phyloP scores from a whole-genome alignment of 2,888 invertebrate species.

The Orthosia incerta region DNA sequence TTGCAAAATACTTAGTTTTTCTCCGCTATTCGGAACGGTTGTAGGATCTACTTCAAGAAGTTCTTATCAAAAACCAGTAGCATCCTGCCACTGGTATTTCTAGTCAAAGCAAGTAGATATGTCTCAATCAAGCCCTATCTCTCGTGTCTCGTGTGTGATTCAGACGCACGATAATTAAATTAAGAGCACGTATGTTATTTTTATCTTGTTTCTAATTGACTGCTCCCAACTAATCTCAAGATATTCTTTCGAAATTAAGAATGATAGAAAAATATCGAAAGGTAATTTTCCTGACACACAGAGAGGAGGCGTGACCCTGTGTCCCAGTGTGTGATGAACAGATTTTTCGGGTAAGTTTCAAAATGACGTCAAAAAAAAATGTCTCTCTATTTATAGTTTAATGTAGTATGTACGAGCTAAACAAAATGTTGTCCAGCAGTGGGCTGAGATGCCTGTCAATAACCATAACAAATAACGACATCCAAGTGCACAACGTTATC shows the following conservation, averaged over 20 bases:
- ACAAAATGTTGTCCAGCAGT: too few species aligned
- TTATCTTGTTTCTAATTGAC: slow-evolving; percentile 17
- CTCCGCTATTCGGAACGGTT: not conserved
- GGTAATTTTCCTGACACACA: too few species aligned
- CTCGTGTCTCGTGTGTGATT: slow-evolving; percentile 33
- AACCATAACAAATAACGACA: too few species aligned
- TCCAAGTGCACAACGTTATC: too few species aligned
- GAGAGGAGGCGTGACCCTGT: too few species aligned
- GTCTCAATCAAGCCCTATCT: slow-evolving; percentile 50
- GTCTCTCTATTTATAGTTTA: too few species aligned
- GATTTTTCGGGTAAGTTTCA: not conserved
- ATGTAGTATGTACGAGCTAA: too few species aligned
- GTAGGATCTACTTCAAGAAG: slow-evolving; percentile 9
- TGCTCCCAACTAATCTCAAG: not conserved
- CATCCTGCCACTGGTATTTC: slow-evolving; percentile 44
- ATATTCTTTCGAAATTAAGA: not conserved
- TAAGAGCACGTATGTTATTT: slow-evolving; percentile 16
- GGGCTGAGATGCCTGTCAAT: too few species aligned
- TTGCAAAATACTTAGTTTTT: not conserved
- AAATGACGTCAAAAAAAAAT: too few species aligned
- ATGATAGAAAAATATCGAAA: not conserved
- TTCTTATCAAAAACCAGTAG: slow-evolving; percentile 51
- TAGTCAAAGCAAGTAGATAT: slow-evolving; percentile 39
- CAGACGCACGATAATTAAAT: slow-evolving; percentile 45
- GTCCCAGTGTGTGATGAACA: too few species aligned